These are phyloP conservation scores for Drosophila orosa DNA, from an alignment of 1,140 invertebrate species.

Conservation along the genomic window DNA sequence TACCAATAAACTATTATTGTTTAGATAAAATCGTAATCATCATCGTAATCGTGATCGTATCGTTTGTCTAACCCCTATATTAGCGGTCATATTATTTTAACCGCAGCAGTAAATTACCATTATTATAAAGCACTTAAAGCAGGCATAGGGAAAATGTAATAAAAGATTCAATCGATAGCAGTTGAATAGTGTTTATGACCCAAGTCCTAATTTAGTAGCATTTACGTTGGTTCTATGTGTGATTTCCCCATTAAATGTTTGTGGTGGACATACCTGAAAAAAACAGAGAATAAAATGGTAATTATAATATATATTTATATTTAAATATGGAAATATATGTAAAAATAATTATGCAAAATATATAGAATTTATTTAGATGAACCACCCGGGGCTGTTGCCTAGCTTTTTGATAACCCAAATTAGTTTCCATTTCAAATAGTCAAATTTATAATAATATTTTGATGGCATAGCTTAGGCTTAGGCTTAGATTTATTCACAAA, in stretches of 20 bases:
- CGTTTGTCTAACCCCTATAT: conserved; percentile 3
- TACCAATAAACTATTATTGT: conserved; percentile 11
- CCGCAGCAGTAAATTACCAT: conserved; percentile 15
- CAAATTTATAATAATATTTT: conserved; percentile 17
- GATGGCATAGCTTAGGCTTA: conserved; percentile 1
- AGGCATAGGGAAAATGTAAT: conserved; percentile 1
- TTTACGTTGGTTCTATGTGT: not conserved
- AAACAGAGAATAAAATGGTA: not conserved
- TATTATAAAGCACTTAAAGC: conserved; percentile 50
- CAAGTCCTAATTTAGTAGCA: conserved; percentile 10
- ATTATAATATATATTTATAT: conserved; percentile 12
- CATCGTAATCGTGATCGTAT: not conserved
- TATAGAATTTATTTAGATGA: not conserved
- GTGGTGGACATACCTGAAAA: conserved; percentile 61
- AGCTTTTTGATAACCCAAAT: conserved; percentile 6
- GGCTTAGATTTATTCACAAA: conserved; percentile 3
- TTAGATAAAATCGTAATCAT: conserved; percentile 3
- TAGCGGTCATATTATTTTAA: conserved; percentile 1
- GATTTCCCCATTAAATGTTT: conserved; percentile 25
- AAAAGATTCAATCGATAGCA: conserved; percentile 27
- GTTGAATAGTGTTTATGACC: conserved; percentile 20
- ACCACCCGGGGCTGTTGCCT: not conserved
- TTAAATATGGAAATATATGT: not conserved
- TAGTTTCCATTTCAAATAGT: conserved; percentile 14
- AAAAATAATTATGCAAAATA: not conserved